Conservation (phyloP, 2,888 invertebrate species). For the Lasioglossum morio region DNA sequence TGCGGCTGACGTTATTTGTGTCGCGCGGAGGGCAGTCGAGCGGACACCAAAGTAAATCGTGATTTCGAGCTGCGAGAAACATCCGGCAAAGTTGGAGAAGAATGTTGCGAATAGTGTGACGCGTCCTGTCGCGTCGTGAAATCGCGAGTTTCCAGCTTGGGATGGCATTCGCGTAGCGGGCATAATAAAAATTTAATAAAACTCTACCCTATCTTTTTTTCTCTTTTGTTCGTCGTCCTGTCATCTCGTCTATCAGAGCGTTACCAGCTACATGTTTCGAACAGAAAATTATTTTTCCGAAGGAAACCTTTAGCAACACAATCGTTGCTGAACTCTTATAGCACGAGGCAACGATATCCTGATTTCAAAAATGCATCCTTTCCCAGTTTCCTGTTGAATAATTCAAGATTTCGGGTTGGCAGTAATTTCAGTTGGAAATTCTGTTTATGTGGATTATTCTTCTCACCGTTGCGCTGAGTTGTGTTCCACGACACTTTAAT, state of each 20-base stretch:
- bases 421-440: not conserved
- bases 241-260: too few species aligned
- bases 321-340: not conserved
- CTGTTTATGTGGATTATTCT: not conserved
- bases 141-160: conserved; percentile 30
- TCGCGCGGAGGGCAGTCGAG: conserved; percentile 11
- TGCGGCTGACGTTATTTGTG: conserved; percentile 43
- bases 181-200: conserved; percentile 32
- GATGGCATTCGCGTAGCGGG: conserved; percentile 1
- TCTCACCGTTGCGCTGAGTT: too few species aligned
- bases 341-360: not conserved
- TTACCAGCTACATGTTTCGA: not conserved
- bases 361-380: not conserved
- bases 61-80: conserved; percentile 12
- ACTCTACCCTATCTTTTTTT: too few species aligned
- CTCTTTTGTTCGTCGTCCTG: not conserved
- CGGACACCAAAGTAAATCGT: conserved; percentile 25
- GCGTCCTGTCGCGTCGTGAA: not conserved
- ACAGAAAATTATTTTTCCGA: not conserved
- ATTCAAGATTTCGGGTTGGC: conserved; percentile 20
- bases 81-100: conserved; percentile 11
- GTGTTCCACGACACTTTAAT: not conserved
- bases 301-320: not conserved
- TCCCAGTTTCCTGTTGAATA: not conserved
- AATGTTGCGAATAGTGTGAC: conserved; percentile 5